Evolutionary conservation across 1,140 invertebrate species (phyloP).

Genomic region (Brachionus rotundiformis): DNA sequence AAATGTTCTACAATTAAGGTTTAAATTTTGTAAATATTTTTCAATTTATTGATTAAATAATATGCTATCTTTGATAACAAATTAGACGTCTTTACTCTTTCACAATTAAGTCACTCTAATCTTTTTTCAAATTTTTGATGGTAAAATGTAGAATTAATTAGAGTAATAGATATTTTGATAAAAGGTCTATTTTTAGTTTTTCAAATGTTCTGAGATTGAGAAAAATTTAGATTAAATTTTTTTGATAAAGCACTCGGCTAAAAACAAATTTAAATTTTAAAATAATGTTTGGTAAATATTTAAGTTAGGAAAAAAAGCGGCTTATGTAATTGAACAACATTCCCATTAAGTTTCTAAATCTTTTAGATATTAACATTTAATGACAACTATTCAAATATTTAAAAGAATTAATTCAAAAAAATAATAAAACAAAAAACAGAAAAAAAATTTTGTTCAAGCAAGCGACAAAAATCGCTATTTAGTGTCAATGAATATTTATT

Average conservation of each 20-base stretch:
- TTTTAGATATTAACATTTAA: conserved; percentile 17
- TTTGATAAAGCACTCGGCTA: no score
- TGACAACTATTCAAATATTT: conserved; percentile 10
- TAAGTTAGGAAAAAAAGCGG: not conserved
- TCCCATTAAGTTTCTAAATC: not conserved
- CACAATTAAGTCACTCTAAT: not conserved
- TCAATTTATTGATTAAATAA: not conserved
- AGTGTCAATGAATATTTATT: not conserved
- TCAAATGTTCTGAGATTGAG: no score
- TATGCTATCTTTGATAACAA: no score
- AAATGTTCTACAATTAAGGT: not conserved
- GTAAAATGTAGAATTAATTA: not conserved
- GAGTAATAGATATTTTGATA: no score
- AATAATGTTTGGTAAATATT: not conserved
- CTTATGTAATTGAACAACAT: not conserved
- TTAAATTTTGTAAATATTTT: not conserved
- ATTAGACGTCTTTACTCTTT: no score
- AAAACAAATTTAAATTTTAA: not conserved
- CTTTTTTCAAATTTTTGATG: not conserved
- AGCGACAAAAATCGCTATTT: not conserved
- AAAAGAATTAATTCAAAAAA: not conserved
- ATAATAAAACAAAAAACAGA: no score
- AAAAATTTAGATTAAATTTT: no score
- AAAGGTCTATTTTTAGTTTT: no score
- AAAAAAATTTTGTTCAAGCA: not conserved